phyloP scores from a whole-genome alignment of 2,888 invertebrate species.

The Acrobasis suavella region DNA sequence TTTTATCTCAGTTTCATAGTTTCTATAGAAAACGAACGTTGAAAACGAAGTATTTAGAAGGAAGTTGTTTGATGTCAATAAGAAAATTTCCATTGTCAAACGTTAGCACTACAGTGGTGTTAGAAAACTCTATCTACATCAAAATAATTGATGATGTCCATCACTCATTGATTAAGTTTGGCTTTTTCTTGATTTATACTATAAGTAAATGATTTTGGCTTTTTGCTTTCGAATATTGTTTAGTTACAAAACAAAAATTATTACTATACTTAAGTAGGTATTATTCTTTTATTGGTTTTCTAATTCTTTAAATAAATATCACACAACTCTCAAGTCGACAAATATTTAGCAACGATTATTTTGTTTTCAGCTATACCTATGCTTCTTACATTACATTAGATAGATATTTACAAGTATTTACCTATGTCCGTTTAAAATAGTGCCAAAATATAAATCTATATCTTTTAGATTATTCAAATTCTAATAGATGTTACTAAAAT shows the following conservation, averaged over 20 bases:
- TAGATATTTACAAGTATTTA: neutral
- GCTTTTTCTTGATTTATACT: too few species aligned
- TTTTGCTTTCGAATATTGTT: too few species aligned
- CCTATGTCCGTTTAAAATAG: slow-evolving; percentile 33
- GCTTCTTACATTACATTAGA: neutral
- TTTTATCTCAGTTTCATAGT: slow-evolving; percentile 16
- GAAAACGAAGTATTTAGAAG: slow-evolving; percentile 23
- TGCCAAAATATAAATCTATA: slow-evolving; percentile 47
- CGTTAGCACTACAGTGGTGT: neutral
- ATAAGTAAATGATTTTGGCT: too few species aligned
- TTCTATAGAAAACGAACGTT: slow-evolving; percentile 24
- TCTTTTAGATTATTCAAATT: slow-evolving; percentile 39
- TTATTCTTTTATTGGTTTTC: too few species aligned
- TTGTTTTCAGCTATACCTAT: neutral
- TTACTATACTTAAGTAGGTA: too few species aligned
- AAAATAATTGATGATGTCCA: too few species aligned
- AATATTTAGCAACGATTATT: neutral
- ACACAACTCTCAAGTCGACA: neutral
- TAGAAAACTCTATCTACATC: neutral
- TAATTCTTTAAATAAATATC: too few species aligned
- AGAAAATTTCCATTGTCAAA: neutral
- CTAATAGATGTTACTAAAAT: slow-evolving; percentile 35
- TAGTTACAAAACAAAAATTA: too few species aligned
- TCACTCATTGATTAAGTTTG: too few species aligned
- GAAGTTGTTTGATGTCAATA: slow-evolving; percentile 23